Conservation (phyloP, 2,888 invertebrate genomes). For the Melolontha melolontha region DNA sequence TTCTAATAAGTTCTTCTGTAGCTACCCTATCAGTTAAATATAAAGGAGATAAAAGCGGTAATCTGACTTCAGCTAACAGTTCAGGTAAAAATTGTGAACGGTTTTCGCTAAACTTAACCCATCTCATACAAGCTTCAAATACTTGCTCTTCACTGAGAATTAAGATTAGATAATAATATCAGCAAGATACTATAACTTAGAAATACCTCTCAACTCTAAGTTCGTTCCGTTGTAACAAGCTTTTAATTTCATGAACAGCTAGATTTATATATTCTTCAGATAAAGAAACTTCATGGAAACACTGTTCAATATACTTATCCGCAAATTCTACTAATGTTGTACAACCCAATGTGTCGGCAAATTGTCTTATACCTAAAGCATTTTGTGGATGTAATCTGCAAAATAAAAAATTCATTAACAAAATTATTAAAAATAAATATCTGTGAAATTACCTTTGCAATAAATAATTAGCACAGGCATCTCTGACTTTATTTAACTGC, state of each 20-base stretch:
- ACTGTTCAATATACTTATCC: slow-evolving; percentile 83
- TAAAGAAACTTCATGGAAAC: slow-evolving; percentile 81
- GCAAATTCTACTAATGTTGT: slow-evolving; percentile 77
- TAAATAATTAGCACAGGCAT: slow-evolving; percentile 86
- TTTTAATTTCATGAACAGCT: slow-evolving; percentile 72
- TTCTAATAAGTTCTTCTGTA: slow-evolving; percentile 80
- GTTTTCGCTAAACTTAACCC: slow-evolving; percentile 77
- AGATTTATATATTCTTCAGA: slow-evolving; percentile 82
- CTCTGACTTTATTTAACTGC: slow-evolving; percentile 81
- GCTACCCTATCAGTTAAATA: slow-evolving; percentile 85
- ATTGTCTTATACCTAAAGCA: slow-evolving; percentile 82
- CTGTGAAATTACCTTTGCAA: slow-evolving; percentile 71
- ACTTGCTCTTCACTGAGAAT: slow-evolving; percentile 79
- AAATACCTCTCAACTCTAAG: slow-evolving; percentile 73
- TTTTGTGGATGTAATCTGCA: slow-evolving; percentile 81
- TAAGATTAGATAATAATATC: neutral
- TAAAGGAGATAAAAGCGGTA: slow-evolving; percentile 84
- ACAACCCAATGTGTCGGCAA: slow-evolving; percentile 84
- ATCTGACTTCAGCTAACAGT: slow-evolving; percentile 79
- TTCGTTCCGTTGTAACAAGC: slow-evolving; percentile 80
- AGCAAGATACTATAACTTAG: slow-evolving; percentile 2
- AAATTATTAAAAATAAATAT: neutral
- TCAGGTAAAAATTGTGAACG: slow-evolving; percentile 74
- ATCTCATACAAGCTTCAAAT: slow-evolving; percentile 85
- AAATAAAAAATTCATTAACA: slow-evolving; percentile 41